These are phyloP conservation scores for Bemisia tabaci DNA, from an alignment of 1,140 invertebrate genomes.

Conservation along the genomic window DNA sequence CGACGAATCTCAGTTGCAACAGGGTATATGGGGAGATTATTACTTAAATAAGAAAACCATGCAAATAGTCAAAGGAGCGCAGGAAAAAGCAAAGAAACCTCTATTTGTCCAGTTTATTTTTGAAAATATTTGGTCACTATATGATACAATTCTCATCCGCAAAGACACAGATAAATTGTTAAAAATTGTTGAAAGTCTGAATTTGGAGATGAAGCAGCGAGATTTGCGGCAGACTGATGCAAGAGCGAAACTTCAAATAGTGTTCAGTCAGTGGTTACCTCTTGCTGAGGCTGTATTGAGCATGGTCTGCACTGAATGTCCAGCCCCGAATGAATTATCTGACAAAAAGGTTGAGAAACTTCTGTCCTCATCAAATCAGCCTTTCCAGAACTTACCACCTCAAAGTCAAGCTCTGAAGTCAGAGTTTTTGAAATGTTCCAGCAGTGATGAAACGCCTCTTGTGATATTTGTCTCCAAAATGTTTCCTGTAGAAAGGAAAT, in stretches of 20 bases:
- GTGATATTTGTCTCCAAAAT: slow-evolving; percentile 94
- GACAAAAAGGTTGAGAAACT: slow-evolving; percentile 62
- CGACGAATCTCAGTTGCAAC: slow-evolving; percentile 34
- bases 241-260: slow-evolving; percentile 60
- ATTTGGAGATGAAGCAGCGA: slow-evolving; percentile 57
- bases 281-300: slow-evolving; percentile 51
- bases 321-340: slow-evolving; percentile 62
- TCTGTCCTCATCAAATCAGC: slow-evolving; percentile 50
- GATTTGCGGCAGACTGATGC: slow-evolving; percentile 67
- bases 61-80: slow-evolving; percentile 75
- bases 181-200: slow-evolving; percentile 68
- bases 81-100: slow-evolving; percentile 88
- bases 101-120: slow-evolving; percentile 92
- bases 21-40: slow-evolving; percentile 90
- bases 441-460: slow-evolving; percentile 48
- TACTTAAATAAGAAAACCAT: slow-evolving; percentile 82
- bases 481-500: slow-evolving; percentile 60
- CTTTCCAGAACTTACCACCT: slow-evolving; percentile 51
- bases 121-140: slow-evolving; percentile 86
- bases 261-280: slow-evolving; percentile 82
- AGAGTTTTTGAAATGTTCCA: slow-evolving; percentile 58
- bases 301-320: slow-evolving; percentile 66
- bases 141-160: slow-evolving; percentile 62
- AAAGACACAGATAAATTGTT: slow-evolving; percentile 69
- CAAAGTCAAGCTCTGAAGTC: slow-evolving; percentile 60